phyloP scores from a whole-genome alignment of 2,888 invertebrate species.

The Eupithecia insigniata region DNA sequence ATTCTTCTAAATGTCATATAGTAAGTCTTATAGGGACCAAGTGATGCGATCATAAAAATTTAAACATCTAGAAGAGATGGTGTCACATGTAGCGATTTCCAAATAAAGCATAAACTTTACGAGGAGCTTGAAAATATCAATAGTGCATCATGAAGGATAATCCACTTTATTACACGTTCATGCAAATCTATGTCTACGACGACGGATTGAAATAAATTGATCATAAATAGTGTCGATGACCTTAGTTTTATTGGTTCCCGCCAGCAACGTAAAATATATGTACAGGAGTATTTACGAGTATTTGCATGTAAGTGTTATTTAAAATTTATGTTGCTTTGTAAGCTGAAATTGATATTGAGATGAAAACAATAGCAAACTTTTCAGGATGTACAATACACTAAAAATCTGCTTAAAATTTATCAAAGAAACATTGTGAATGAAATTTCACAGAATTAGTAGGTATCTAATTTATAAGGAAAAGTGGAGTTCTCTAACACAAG shows the following conservation, averaged over 20 bases:
- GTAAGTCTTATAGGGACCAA: constrained; percentile 11
- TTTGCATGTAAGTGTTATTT: constrained; percentile 43
- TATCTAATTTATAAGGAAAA: not conserved
- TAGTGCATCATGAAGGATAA: constrained; percentile 70
- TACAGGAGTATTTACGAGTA: constrained; percentile 42
- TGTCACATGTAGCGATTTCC: constrained; percentile 53
- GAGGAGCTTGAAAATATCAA: constrained; percentile 64
- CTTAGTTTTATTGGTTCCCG: constrained; percentile 48
- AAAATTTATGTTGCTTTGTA: constrained; percentile 26
- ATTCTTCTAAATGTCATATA: too few relatives aligned
- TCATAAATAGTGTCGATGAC: constrained; percentile 59
- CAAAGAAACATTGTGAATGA: not conserved
- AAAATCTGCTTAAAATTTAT: not conserved
- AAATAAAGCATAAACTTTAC: constrained; percentile 65
- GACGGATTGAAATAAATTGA: constrained; percentile 65
- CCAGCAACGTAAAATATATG: constrained; percentile 47
- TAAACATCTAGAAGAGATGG: constrained; percentile 45
- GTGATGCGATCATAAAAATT: constrained; percentile 27
- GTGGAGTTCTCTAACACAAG: not conserved
- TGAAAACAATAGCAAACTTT: not conserved
- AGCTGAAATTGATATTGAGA: not conserved
- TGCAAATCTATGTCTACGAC: constrained; percentile 66
- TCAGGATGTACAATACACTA: not conserved
- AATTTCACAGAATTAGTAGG: not conserved
- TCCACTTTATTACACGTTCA: constrained; percentile 64